Evolutionary conservation across 1,140 invertebrate species (phyloP).

Genomic region (Drosophila insularis): DNA sequence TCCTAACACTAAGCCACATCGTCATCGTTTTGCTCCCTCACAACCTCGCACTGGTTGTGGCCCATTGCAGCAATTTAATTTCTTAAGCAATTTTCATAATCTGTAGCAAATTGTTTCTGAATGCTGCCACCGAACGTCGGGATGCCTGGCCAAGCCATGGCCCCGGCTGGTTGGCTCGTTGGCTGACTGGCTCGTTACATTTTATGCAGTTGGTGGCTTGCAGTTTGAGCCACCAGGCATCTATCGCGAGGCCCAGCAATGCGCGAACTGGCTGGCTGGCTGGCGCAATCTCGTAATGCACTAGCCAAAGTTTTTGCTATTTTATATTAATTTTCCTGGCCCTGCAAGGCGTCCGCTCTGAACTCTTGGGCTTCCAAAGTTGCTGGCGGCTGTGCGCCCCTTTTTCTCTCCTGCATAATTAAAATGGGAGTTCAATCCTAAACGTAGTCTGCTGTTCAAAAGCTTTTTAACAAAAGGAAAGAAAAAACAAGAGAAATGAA

Average conservation of each 20-base stretch:
- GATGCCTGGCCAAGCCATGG: not conserved
- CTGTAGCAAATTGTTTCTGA: slow-evolving; percentile 82
- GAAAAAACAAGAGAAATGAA: not conserved
- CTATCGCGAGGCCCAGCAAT: not conserved
- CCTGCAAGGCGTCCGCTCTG: slow-evolving; percentile 29
- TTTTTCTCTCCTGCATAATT: slow-evolving; percentile 64
- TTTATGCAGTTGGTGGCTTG: slow-evolving; percentile 72
- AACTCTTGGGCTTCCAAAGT: slow-evolving; percentile 42
- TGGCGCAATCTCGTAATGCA: slow-evolving; percentile 60
- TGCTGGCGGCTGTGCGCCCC: slow-evolving; percentile 19
- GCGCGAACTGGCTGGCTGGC: not conserved
- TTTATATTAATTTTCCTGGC: slow-evolving; percentile 73
- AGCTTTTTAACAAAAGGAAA: slow-evolving; percentile 5
- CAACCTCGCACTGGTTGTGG: slow-evolving; percentile 26
- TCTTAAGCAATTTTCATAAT: slow-evolving; percentile 82
- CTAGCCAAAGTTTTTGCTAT: slow-evolving; percentile 67
- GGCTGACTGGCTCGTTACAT: slow-evolving; percentile 63
- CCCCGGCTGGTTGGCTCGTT: slow-evolving; percentile 19
- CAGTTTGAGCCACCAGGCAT: slow-evolving; percentile 54
- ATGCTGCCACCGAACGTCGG: slow-evolving; percentile 40
- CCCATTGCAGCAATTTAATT: slow-evolving; percentile 80
- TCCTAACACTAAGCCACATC: not conserved
- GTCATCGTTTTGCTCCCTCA: not conserved
- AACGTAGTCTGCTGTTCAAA: slow-evolving; percentile 32
- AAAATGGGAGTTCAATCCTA: slow-evolving; percentile 69